Percentiles rank a stretch among this genome's conserved stretches.
These are phyloP conservation scores for Xestia c-nigrum DNA, from an alignment of 2,888 invertebrate genomes.

Conservation along the genomic window DNA sequence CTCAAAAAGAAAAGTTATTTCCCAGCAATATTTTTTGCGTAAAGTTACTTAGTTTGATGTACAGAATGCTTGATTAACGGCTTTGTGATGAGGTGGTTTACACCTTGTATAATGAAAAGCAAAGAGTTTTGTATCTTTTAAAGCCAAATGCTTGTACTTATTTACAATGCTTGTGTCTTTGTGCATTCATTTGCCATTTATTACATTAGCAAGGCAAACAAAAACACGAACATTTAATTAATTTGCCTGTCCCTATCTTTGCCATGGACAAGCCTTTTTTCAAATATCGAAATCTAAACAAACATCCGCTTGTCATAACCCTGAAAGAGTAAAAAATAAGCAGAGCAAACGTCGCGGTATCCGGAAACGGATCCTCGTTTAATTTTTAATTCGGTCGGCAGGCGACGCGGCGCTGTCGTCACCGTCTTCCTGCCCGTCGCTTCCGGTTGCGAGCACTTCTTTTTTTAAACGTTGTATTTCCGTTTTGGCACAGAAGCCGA, in stretches of 20 bases:
- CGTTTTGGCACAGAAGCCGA: constrained; percentile 81
- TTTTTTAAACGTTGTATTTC: constrained; percentile 89
- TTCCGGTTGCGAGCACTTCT: constrained; percentile 85
- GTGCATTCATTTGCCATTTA: background rate
- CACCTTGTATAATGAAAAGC: too few relatives aligned
- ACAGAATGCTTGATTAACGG: too few relatives aligned
- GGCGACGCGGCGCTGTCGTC: constrained; percentile 86
- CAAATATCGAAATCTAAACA: constrained; percentile 45
- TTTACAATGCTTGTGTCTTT: background rate
- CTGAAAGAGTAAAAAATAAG: constrained; percentile 65
- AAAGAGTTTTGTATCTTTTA: too few relatives aligned
- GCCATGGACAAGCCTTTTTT: constrained; percentile 16
- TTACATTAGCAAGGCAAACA: background rate
- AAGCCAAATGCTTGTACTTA: background rate
- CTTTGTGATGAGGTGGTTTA: too few relatives aligned
- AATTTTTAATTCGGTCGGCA: constrained; percentile 88
- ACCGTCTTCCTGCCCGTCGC: constrained; percentile 87
- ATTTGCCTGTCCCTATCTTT: background rate
- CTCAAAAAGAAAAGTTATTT: too few relatives aligned
- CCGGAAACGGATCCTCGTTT: constrained; percentile 89
- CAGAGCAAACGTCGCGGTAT: constrained; percentile 79
- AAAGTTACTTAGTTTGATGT: too few relatives aligned
- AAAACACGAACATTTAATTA: background rate
- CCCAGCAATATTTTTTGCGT: too few relatives aligned
- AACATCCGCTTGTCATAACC: constrained; percentile 60